A percentile compares a stretch with the other conserved stretches of the same genome.
Evolutionary conservation across 2,113 vertebrate genomes (phyloP).

Genomic region (Atherinomorus stipes): DNA sequence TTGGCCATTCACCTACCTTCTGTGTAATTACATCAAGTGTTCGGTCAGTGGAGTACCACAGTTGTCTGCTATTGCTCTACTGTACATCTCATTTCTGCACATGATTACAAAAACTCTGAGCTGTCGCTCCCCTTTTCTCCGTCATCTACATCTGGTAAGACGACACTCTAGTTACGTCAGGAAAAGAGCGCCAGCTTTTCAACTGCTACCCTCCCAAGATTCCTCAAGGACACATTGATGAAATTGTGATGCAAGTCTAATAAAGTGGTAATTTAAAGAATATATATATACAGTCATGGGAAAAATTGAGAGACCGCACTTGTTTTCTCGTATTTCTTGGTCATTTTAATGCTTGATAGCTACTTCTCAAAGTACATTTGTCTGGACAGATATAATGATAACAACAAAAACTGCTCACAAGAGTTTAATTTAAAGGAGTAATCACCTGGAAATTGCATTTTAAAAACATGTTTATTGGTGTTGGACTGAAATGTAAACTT

Average conservation of each 20-base stretch:
- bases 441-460: no score
- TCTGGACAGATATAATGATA: no score
- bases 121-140: background rate
- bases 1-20: background rate
- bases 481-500: no score
- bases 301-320: no score
- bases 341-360: no score
- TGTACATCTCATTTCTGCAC: slow-evolving; percentile 12
- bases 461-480: no score
- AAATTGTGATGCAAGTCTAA: slow-evolving; percentile 42
- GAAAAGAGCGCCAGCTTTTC: background rate
- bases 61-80: slow-evolving; percentile 7
- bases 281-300: no score
- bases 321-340: no score
- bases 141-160: slow-evolving; percentile 24
- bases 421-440: no score
- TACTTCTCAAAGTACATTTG: no score
- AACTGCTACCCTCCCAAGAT: background rate
- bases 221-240: slow-evolving; percentile 54
- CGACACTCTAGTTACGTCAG: slow-evolving; percentile 55
- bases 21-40: slow-evolving; percentile 5
- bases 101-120: slow-evolving; percentile 24
- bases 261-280: slow-evolving; percentile 29
- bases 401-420: no score
- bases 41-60: background rate